Evolutionary conservation across 1,140 invertebrate genomes (phyloP), one percentile per base, ranked within the genome.

Genomic region (Drosophila kurseongensis): DNA sequence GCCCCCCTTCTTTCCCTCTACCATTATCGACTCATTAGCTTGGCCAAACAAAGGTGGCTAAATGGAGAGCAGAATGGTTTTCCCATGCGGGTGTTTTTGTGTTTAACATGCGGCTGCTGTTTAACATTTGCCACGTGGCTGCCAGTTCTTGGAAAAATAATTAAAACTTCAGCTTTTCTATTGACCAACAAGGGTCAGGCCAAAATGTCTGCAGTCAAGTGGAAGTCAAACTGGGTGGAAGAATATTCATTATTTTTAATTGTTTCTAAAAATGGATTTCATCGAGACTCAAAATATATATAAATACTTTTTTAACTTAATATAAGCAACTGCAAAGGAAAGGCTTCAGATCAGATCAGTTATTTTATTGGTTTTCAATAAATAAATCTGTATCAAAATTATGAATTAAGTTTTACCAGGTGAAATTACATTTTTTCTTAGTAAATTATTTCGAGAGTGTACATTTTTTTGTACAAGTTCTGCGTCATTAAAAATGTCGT

Each of bases 1-100:
- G 10, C 40, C 50, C 38, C 35, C 40, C 60, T 36, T 58, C n/a
- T 47, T 42, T 9, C 35, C 57, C 29, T 35, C 56, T 8, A 45
- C 66, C 36, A 59, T 66, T 55, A 58, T 48, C 79, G 80, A 65
- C 82, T 86, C 79, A 88, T 88, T 86, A 86, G 79, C 78, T 75
- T 78, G 78, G 69, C 72, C 77, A 84, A 84, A 84, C 74, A 85
- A 61, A 77, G 59, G 59, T 35, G 14, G 41, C 44, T 32, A 83
- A 82, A 69, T 58, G 68, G 48, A 45, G 50, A 73, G 58, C 50
- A 36, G 50, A 66, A 78, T 62, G 61, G 61, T 50, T 65, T 74
- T 78, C 60, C 42, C 56, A 73, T 55, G 54, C 41, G 36, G 36
- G 13, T 48, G 23, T 47, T 38, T 54, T 41, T 58, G 42, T 58